Evolutionary conservation across 2,113 vertebrate species (phyloP), one percentile per base, ranked within the genome.

Genomic region (Merops nubicus): DNA sequence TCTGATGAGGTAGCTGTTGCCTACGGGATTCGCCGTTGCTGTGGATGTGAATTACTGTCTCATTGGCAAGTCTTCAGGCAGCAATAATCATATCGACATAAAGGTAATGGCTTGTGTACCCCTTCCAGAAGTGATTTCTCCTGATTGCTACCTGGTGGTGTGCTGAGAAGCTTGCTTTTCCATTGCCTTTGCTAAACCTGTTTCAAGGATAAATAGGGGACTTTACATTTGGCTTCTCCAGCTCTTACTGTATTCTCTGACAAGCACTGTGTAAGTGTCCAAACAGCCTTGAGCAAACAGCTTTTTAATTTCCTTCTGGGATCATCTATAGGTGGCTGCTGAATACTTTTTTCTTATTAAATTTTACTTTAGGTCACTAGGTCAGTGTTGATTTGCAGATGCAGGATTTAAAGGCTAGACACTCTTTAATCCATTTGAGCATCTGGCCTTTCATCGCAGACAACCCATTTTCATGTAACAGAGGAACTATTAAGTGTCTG

Each of bases 381-480:
- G 93, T 96, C 94, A 94, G 33, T 31, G 79, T 94, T 95, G 83
- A 93, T 96, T 95, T 92, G 74, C 8, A 1, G 62, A 69, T 92
- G 45, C 15, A 29, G 83, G 89, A 92, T 93, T 97, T 94, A 95
- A 92, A 94, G 73, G 26, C 91, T 96, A 95, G 88, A 83, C 76
- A 47, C 40, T 84, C 42, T 77, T 86, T 96, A 97, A 94, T 97
- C 85, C 85, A 73, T 96, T 75, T 95, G 73, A 93, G 83, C 95
- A 96, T 96, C 90, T 96, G 95, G 93, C 43, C 53, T 86, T 88
- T 87, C 25, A 22, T 54, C 73, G 76, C 50, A 75, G 68, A 45
- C 33, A 59, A 77, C 50, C n/a, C 22, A 80, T 84, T 95, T 86
- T 60, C 45, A 20, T 75, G 20, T 89, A 84, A 70, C 26, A 81